phyloP scores from a whole-genome alignment of 2,888 invertebrate species.

The Andrena dorsata region DNA sequence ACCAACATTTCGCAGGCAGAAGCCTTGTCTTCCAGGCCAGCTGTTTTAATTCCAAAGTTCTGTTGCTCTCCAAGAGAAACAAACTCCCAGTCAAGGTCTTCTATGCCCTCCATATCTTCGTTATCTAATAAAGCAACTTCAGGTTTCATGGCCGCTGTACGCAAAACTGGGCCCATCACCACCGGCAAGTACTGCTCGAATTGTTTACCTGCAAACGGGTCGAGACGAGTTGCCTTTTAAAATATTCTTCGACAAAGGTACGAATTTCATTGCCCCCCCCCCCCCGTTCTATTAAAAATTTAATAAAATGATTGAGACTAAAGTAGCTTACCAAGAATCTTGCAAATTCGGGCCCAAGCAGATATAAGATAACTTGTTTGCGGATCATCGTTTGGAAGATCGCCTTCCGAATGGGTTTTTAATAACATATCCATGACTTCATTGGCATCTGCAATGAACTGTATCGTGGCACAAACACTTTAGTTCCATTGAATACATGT shows the following conservation, averaged over 20 bases:
- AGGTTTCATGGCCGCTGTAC: conserved; percentile 96
- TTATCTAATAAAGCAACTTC: conserved; percentile 96
- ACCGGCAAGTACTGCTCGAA: conserved; percentile 96
- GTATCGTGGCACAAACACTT: conserved; percentile 43
- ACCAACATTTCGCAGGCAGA: conserved; percentile 98
- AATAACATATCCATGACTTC: conserved; percentile 98
- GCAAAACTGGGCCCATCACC: conserved; percentile 98
- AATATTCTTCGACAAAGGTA: not conserved
- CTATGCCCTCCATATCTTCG: conserved; percentile 93
- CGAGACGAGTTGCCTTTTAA: not conserved
- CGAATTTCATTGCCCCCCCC: not conserved
- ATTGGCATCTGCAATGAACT: conserved; percentile 95
- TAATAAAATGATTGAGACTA: not conserved
- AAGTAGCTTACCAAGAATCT: conserved; percentile 89
- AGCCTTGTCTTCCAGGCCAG: conserved; percentile 97
- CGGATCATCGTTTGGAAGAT: conserved; percentile 97
- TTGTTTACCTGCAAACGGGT: conserved; percentile 87
- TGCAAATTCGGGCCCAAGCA: conserved; percentile 99
- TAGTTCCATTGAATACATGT: conserved; percentile 5
- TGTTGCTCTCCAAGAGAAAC: conserved; percentile 97
- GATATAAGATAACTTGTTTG: conserved; percentile 99
- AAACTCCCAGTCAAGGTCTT: conserved; percentile 97
- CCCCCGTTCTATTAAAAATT: not conserved
- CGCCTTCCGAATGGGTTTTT: conserved; percentile 94
- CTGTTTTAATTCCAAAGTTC: conserved; percentile 97